Evolutionary conservation across 2,797 vertebrate genomes (phyloP).

Genomic region (Loriculus beryllinus): DNA sequence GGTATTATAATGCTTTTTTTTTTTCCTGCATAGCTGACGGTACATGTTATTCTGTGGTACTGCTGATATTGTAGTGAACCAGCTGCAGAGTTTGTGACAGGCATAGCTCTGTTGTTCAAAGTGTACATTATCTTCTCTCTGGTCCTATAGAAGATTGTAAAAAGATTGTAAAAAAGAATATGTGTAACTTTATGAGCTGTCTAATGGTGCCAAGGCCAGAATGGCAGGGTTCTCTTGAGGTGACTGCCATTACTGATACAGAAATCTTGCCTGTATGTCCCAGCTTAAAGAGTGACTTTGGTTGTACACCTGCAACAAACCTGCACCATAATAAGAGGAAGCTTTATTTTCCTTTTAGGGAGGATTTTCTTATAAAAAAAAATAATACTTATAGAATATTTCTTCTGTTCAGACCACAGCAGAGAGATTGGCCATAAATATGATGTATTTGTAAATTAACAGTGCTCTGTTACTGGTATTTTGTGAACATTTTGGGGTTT

Average conservation of each 20-base stretch:
- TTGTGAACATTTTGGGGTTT: neutral
- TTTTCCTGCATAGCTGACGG: neutral
- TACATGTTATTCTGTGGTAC: neutral
- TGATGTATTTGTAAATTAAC: neutral
- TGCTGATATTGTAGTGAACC: neutral
- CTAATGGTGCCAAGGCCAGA: neutral
- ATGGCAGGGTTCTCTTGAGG: neutral
- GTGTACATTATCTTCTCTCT: neutral
- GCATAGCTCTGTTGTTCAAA: neutral
- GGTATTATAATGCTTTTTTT: neutral
- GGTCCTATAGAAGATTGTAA: neutral
- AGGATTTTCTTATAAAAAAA: neutral
- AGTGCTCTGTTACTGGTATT: neutral
- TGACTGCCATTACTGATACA: neutral
- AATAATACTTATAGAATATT: neutral
- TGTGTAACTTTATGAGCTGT: neutral
- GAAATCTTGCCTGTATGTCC: neutral
- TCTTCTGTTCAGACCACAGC: neutral
- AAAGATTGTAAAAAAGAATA: neutral
- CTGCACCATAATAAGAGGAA: neutral
- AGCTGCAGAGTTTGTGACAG: neutral
- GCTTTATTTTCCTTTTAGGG: neutral
- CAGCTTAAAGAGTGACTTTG: neutral
- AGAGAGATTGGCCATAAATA: neutral
- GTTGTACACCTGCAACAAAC: neutral